These are phyloP conservation scores for Microhierax caerulescens DNA, from an alignment of 2,797 vertebrate genomes.

Conservation along the genomic window DNA sequence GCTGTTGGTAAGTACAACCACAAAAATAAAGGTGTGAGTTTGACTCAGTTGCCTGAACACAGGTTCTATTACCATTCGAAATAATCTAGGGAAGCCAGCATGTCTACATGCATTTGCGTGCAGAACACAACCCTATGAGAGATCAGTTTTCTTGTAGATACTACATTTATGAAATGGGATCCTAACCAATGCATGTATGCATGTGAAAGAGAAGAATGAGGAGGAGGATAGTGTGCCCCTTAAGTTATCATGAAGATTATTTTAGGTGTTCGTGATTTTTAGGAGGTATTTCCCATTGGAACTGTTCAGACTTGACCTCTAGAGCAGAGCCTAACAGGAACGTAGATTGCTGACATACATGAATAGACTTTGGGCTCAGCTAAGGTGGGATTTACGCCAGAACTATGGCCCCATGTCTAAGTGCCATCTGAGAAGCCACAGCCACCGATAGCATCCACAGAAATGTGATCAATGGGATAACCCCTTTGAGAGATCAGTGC, in stretches of 20 bases:
- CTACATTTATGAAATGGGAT: not conserved
- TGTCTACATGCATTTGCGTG: not conserved
- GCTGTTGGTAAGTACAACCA: not conserved
- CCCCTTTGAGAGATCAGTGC: not conserved
- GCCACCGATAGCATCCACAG: not conserved
- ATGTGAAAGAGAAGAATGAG: not conserved
- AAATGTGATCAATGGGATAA: rapidly evolving
- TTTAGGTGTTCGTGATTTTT: not conserved
- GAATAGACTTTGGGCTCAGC: not conserved
- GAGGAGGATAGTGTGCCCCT: not conserved
- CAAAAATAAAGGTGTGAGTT: not conserved
- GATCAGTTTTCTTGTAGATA: not conserved
- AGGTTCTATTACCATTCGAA: not conserved
- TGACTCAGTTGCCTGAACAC: not conserved
- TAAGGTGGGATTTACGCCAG: not conserved
- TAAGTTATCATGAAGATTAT: not conserved
- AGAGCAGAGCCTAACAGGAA: not conserved
- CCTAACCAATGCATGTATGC: not conserved
- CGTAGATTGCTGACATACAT: not conserved
- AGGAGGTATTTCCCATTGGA: not conserved
- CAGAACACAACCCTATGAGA: not conserved
- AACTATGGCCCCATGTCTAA: rapidly evolving
- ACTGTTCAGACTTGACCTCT: not conserved
- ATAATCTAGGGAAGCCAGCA: not conserved
- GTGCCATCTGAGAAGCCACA: not conserved